These are phyloP conservation scores for Octonoba sinensis DNA, from an alignment of 2,888 invertebrate species.

Conservation along the genomic window DNA sequence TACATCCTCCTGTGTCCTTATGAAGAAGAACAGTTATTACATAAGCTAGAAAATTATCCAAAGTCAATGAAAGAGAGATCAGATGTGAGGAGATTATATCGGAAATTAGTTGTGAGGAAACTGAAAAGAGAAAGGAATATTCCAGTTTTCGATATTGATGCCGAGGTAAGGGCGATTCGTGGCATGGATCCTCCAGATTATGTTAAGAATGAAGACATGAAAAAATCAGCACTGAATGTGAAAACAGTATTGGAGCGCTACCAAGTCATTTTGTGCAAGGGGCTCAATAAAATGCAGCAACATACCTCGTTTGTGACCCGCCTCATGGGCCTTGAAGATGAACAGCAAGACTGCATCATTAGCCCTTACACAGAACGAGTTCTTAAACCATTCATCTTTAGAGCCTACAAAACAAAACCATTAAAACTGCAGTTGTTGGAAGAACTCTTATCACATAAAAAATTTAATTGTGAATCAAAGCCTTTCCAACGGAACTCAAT, in stretches of 20 bases:
- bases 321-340: slow-evolving; percentile 70
- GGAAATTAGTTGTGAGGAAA: slow-evolving; percentile 76
- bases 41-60: slow-evolving; percentile 67
- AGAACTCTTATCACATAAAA: slow-evolving; percentile 74
- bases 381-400: slow-evolving; percentile 86
- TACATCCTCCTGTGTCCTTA: slow-evolving; percentile 72
- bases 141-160: slow-evolving; percentile 76
- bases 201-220: slow-evolving; percentile 1
- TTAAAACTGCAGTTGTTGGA: slow-evolving; percentile 81
- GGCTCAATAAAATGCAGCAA: slow-evolving; percentile 16
- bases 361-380: slow-evolving; percentile 74
- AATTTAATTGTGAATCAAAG: slow-evolving; percentile 70
- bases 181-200: slow-evolving; percentile 62
- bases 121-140: slow-evolving; percentile 75
- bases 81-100: slow-evolving; percentile 73
- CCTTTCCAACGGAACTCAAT: slow-evolving; percentile 76
- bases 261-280: slow-evolving; percentile 5
- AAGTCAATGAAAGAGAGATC: slow-evolving; percentile 68
- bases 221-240: background rate
- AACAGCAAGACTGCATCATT: slow-evolving; percentile 70
- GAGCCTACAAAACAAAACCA: slow-evolving; percentile 79
- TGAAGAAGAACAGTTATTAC: slow-evolving; percentile 73
- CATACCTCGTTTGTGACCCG: slow-evolving; percentile 69
- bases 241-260: slow-evolving; percentile 31
- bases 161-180: slow-evolving; percentile 67